These are phyloP conservation scores for Protobothrops mucrosquamatus DNA, from an alignment of 2,113 vertebrate species.

Conservation along the genomic window DNA sequence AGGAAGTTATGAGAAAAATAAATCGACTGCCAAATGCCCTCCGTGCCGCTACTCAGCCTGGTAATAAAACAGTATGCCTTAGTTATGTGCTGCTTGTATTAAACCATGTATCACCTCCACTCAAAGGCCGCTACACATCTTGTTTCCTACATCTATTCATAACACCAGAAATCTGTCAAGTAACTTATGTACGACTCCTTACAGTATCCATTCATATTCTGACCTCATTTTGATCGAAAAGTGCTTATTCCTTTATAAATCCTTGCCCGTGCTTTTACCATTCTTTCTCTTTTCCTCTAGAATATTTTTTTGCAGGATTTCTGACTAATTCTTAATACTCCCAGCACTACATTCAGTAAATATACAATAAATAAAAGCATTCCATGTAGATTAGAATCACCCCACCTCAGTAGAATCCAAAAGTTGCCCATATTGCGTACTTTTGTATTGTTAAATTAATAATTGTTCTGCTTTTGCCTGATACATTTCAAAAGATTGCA, in stretches of 20 bases:
- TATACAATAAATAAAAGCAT: neutral
- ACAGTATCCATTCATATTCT: neutral
- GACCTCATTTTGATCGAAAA: neutral
- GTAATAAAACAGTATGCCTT: slow-evolving; percentile 53
- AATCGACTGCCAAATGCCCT: slow-evolving; percentile 75
- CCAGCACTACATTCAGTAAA: neutral
- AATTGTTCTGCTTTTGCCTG: neutral
- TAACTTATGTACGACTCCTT: neutral
- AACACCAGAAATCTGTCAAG: neutral
- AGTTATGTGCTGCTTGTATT: neutral
- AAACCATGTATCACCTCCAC: neutral
- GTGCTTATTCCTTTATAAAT: neutral
- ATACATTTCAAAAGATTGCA: neutral
- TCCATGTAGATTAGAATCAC: neutral
- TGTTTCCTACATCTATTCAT: neutral
- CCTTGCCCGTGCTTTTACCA: neutral
- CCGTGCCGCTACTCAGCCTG: slow-evolving; percentile 73
- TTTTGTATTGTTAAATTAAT: neutral
- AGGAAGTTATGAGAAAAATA: slow-evolving; percentile 80
- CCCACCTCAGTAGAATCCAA: neutral
- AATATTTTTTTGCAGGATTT: neutral
- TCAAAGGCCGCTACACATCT: neutral
- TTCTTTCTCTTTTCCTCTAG: neutral
- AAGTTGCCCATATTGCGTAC: neutral
- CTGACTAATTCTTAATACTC: neutral